Evolutionary conservation across 2,888 invertebrate genomes (phyloP).

Genomic region (Labia minor): DNA sequence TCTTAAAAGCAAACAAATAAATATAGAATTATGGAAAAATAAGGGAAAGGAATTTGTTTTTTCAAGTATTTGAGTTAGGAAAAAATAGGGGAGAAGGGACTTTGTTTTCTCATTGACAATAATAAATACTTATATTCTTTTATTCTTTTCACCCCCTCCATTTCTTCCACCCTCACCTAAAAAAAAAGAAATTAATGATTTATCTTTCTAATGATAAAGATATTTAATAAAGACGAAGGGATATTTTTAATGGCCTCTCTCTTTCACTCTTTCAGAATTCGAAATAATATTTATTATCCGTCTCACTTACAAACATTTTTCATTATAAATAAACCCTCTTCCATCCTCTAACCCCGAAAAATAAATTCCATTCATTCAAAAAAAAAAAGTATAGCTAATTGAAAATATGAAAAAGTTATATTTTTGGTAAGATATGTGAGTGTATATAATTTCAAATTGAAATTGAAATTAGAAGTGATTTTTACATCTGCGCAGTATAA

Average conservation of each 20-base stretch:
- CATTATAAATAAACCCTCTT: slow-evolving; percentile 13
- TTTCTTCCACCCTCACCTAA: too few relatives aligned
- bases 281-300: slow-evolving; percentile 9
- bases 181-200: background rate
- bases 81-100: too few relatives aligned
- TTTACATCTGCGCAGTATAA: background rate
- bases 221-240: background rate
- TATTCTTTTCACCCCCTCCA: too few relatives aligned
- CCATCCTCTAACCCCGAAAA: too few relatives aligned
- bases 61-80: too few relatives aligned
- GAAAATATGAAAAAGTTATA: background rate
- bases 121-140: too few relatives aligned
- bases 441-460: background rate
- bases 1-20: too few relatives aligned
- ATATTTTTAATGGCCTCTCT: background rate
- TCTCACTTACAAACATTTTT: background rate
- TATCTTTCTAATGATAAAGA: background rate
- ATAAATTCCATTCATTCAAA: background rate
- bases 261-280: background rate
- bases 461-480: background rate
- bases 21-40: too few relatives aligned
- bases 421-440: background rate
- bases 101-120: too few relatives aligned
- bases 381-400: too few relatives aligned
- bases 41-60: too few relatives aligned